Conservation (phyloP, 2,888 invertebrate species). For the Rotaria magnacalcarata region DNA sequence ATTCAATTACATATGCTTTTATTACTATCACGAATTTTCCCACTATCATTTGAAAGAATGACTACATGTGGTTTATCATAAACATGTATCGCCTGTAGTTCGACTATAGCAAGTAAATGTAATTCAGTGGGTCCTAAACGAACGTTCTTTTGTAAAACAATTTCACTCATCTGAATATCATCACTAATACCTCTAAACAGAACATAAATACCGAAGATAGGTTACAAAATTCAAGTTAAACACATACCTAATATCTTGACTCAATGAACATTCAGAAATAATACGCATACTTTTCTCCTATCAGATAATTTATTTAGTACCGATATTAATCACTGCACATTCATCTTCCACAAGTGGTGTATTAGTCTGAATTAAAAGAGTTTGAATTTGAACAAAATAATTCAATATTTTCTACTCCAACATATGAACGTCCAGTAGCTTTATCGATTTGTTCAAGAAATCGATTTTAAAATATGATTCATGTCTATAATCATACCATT, state of each 20-base stretch:
- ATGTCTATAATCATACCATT: slow-evolving; percentile 8
- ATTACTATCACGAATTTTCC: slow-evolving; percentile 88
- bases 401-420: too few species aligned
- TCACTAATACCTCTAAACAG: too few species aligned
- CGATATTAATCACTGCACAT: slow-evolving; percentile 85
- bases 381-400: slow-evolving; percentile 37
- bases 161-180: too few species aligned
- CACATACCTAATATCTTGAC: slow-evolving; percentile 69
- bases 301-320: slow-evolving; percentile 81
- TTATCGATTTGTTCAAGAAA: slow-evolving; percentile 23
- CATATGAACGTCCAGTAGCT: too few species aligned
- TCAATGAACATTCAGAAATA: slow-evolving; percentile 61
- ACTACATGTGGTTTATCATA: slow-evolving; percentile 69
- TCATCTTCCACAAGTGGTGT: too few species aligned
- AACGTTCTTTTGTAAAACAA: too few species aligned
- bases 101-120: slow-evolving; percentile 70
- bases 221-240: slow-evolving; percentile 49
- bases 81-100: slow-evolving; percentile 64
- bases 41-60: slow-evolving; percentile 82
- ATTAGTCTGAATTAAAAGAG: too few species aligned
- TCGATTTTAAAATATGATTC: not conserved
- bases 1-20: too few species aligned
- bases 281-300: slow-evolving; percentile 67
- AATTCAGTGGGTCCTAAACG: too few species aligned
- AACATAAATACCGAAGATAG: slow-evolving; percentile 65